A percentile compares a stretch with the other conserved stretches of the same genome.
Conservation (phyloP, 2,888 invertebrate species). For the Caradrina clavipalpis region DNA sequence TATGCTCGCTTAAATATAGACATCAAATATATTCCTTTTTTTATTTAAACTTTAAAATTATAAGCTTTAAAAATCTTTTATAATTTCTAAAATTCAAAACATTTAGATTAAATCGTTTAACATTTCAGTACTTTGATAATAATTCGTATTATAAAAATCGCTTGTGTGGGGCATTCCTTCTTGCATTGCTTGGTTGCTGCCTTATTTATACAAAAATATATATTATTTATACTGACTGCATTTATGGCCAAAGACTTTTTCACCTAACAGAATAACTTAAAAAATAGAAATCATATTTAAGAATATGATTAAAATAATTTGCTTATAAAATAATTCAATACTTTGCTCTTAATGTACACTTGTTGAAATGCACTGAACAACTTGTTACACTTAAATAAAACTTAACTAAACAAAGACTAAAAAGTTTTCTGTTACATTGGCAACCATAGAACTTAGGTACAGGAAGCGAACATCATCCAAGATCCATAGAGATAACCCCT, state of each 20-base stretch:
- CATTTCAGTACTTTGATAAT: neutral
- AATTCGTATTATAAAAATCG: conserved; percentile 1
- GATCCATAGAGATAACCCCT: neutral
- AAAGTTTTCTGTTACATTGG: conserved; percentile 5
- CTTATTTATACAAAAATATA: conserved; percentile 17
- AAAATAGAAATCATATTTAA: neutral
- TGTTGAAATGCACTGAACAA: conserved; percentile 14
- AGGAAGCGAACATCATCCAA: neutral
- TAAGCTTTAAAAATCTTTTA: neutral
- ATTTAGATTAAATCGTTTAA: neutral
- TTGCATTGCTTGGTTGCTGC: conserved; percentile 20
- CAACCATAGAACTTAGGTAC: conserved; percentile 11
- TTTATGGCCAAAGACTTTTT: conserved; percentile 5
- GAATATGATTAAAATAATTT: neutral
- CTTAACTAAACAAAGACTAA: conserved; percentile 22
- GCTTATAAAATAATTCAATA: conserved; percentile 14
- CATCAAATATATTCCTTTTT: neutral
- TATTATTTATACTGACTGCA: conserved; percentile 13
- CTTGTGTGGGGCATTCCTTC: neutral
- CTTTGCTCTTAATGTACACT: conserved; percentile 9
- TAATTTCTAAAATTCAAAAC: neutral
- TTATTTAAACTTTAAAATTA: neutral
- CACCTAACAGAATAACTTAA: neutral
- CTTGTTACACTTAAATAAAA: neutral
- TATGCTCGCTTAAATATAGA: conserved; percentile 1